phyloP scores from a whole-genome alignment of 2,113 vertebrate species.

The Microtus ochrogaster region DNA sequence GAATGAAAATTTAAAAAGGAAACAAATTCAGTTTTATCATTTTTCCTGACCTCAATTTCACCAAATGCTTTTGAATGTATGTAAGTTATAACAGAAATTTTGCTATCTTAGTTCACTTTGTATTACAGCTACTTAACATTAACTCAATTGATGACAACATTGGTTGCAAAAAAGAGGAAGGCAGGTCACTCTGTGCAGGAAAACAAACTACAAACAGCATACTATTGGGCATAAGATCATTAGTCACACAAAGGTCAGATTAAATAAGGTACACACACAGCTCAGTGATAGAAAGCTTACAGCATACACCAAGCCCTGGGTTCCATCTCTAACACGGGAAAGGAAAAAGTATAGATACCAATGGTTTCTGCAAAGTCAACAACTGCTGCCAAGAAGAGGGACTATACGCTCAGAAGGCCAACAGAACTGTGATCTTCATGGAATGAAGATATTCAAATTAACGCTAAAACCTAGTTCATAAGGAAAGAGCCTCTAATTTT shows the following conservation, averaged over 20 bases:
- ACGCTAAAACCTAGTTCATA: constrained; percentile 5
- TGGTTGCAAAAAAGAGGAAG: neutral
- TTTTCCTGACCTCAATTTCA: constrained; percentile 9
- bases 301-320: neutral
- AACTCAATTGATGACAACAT: constrained; percentile 36
- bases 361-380: neutral
- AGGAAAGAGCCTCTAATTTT: neutral
- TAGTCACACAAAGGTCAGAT: neutral
- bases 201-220: constrained; percentile 28
- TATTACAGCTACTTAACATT: constrained; percentile 14
- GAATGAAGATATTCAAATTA: constrained; percentile 6
- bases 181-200: neutral
- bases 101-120: neutral
- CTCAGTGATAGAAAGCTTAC: neutral
- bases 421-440: neutral
- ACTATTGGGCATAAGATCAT: constrained; percentile 7
- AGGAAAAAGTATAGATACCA: neutral
- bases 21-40: neutral
- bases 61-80: constrained; percentile 7
- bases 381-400: neutral
- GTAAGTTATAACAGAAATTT: neutral
- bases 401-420: neutral
- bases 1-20: neutral
- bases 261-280: neutral
- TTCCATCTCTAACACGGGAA: neutral